Evolutionary conservation across 1,140 invertebrate genomes (phyloP).

Genomic region (Dendrolimus kikuchii): DNA sequence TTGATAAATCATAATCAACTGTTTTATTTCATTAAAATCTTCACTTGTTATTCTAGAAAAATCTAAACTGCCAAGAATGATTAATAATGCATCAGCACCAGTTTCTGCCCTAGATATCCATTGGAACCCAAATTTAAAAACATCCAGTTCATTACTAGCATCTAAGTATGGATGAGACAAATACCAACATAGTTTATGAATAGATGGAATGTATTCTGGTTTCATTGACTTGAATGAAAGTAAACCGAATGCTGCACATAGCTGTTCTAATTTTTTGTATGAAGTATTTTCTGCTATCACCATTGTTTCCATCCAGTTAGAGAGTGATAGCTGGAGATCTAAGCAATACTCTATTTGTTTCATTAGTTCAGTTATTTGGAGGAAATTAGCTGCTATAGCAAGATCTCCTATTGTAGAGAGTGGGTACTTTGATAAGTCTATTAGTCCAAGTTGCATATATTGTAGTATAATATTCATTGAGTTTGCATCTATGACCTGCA

Average conservation of each 20-base stretch:
- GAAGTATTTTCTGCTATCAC: slow-evolving; percentile 39
- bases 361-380: slow-evolving; percentile 54
- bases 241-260: slow-evolving; percentile 35
- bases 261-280: slow-evolving; percentile 35
- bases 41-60: slow-evolving; percentile 25
- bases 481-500: slow-evolving; percentile 46
- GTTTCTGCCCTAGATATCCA: slow-evolving; percentile 42
- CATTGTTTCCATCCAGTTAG: slow-evolving; percentile 48
- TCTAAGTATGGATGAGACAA: slow-evolving; percentile 54
- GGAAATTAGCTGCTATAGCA: slow-evolving; percentile 42
- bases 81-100: slow-evolving; percentile 40
- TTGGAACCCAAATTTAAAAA: slow-evolving; percentile 53
- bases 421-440: slow-evolving; percentile 43
- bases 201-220: slow-evolving; percentile 33
- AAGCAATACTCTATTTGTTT: slow-evolving; percentile 55
- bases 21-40: slow-evolving; percentile 35
- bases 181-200: slow-evolving; percentile 52
- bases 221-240: slow-evolving; percentile 50
- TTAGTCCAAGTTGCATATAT: slow-evolving; percentile 52
- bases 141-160: slow-evolving; percentile 38
- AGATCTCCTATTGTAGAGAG: slow-evolving; percentile 33
- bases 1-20: slow-evolving; percentile 24
- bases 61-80: slow-evolving; percentile 52
- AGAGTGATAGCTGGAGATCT: slow-evolving; percentile 30
- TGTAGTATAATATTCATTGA: slow-evolving; percentile 48